Conservation (phyloP, 2,888 invertebrate species). For the Quadroppia sp. region DNA sequence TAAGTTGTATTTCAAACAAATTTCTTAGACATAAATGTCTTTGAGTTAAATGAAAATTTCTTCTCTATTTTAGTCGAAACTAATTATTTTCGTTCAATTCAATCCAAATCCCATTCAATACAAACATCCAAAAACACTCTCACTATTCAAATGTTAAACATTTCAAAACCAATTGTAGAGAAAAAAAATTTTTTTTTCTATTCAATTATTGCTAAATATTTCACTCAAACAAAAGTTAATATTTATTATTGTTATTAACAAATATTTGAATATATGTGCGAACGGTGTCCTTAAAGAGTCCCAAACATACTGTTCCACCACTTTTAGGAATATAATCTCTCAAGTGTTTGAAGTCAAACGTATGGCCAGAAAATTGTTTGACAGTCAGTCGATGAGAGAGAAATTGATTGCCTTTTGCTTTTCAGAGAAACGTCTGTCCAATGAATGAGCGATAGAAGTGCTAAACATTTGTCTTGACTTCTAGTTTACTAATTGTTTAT, state of each 20-base stretch:
- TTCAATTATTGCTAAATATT: constrained; percentile 16
- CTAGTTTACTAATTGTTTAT: constrained; percentile 6
- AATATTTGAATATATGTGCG: constrained; percentile 2
- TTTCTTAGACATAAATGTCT: constrained; percentile 9
- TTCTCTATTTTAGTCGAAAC: constrained; percentile 1
- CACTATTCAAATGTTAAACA: constrained; percentile 12
- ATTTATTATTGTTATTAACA: constrained; percentile 16
- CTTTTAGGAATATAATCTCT: background rate
- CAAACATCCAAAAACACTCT: constrained; percentile 10
- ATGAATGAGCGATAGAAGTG: background rate
- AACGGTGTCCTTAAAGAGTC: background rate
- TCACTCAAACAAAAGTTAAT: constrained; percentile 13
- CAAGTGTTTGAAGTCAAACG: constrained; percentile 16
- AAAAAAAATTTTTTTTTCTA: constrained; percentile 1
- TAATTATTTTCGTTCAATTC: constrained; percentile 12
- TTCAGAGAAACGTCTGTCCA: background rate
- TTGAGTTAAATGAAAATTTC: constrained; percentile 23
- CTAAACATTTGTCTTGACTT: background rate
- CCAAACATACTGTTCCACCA: background rate
- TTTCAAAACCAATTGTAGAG: constrained; percentile 2
- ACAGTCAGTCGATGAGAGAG: background rate
- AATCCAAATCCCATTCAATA: background rate
- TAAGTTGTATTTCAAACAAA: constrained; percentile 27
- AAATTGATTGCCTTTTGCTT: constrained; percentile 6
- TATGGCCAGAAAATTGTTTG: constrained; percentile 1